Evolutionary conservation across 2,113 vertebrate species (phyloP).

Genomic region (Callionymus lyra): DNA sequence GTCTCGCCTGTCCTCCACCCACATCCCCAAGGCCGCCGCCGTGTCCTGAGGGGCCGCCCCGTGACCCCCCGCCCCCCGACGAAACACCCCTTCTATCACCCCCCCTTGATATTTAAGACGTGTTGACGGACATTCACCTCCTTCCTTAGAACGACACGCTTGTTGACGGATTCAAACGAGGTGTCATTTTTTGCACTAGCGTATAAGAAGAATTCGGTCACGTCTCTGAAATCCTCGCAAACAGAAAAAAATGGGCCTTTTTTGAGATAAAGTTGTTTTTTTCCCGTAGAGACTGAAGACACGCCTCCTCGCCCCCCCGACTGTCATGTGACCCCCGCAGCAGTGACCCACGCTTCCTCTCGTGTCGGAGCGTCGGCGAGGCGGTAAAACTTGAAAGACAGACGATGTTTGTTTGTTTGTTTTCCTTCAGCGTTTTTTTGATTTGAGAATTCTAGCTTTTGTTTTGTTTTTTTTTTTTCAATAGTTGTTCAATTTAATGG

Average conservation of each 20-base stretch:
- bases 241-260: too few relatives aligned
- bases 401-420: conserved; percentile 66
- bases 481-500: conserved; percentile 58
- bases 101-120: neutral
- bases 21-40: conserved; percentile 74
- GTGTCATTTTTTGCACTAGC: conserved; percentile 99
- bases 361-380: conserved; percentile 13
- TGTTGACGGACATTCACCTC: conserved; percentile 20
- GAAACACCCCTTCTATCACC: too few relatives aligned
- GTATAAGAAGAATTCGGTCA: conserved; percentile 71
- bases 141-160: conserved; percentile 83
- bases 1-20: conserved; percentile 79
- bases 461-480: conserved; percentile 61
- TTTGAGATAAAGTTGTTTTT: too few relatives aligned
- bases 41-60: conserved; percentile 71
- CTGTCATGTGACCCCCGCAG: conserved; percentile 16
- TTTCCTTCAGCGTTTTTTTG: conserved; percentile 63
- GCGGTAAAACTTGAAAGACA: conserved; percentile 87
- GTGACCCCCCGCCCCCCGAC: too few relatives aligned
- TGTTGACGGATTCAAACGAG: conserved; percentile 74
- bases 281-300: conserved; percentile 38
- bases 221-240: too few relatives aligned
- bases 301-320: conserved; percentile 12
- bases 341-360: conserved; percentile 58
- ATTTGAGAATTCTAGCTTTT: conserved; percentile 44